These are phyloP conservation scores for Corythaixoides concolor DNA, from an alignment of 2,113 vertebrate species.

Conservation along the genomic window DNA sequence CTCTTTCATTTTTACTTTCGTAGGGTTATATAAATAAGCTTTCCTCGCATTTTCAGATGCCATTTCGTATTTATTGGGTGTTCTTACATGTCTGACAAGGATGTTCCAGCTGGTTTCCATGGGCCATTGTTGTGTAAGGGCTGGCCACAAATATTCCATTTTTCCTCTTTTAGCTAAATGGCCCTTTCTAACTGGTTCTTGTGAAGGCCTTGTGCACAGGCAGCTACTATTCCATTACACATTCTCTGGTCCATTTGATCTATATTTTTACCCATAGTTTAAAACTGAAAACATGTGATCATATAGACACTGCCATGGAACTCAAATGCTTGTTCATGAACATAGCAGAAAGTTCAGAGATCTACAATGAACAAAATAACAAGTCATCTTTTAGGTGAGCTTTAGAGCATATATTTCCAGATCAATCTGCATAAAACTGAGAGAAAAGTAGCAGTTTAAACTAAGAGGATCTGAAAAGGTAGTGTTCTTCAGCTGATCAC, in stretches of 20 bases:
- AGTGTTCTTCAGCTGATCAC: neutral
- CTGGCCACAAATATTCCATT: constrained; percentile 25
- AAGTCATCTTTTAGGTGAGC: neutral
- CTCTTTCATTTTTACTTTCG: neutral
- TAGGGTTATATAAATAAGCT: neutral
- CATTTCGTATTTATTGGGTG: neutral
- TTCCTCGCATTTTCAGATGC: neutral
- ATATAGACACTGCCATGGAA: neutral
- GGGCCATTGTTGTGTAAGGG: constrained; percentile 13
- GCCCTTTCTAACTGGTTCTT: neutral
- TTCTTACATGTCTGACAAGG: neutral
- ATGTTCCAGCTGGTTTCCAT: constrained; percentile 20
- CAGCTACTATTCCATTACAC: neutral
- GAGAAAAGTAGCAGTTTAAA: neutral
- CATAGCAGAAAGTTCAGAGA: neutral
- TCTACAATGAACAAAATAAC: neutral
- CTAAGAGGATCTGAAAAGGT: neutral
- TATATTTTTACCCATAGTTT: neutral
- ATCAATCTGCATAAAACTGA: neutral
- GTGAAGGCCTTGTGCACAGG: neutral
- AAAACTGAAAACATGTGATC: neutral
- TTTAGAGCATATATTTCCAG: neutral
- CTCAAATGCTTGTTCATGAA: neutral
- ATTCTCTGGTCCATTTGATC: neutral
- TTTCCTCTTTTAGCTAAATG: neutral